Conservation (phyloP, 2,113 vertebrate genomes). For the Fulmarus glacialis region DNA sequence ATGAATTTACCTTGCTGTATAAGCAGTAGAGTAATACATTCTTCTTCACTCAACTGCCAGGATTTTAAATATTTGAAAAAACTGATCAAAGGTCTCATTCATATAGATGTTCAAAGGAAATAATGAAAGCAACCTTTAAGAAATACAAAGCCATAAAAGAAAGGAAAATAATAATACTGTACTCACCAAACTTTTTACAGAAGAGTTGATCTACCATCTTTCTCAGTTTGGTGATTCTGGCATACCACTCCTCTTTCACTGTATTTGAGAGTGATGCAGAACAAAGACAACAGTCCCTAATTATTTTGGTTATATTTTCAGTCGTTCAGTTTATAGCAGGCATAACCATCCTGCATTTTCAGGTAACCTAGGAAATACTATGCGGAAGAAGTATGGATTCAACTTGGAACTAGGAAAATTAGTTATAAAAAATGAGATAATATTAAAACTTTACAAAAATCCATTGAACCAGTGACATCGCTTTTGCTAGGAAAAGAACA, state of each 20-base stretch:
- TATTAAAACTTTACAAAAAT: background rate
- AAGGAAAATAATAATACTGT: background rate
- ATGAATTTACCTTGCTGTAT: background rate
- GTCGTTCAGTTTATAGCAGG: background rate
- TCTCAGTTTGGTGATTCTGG: slow-evolving; percentile 75
- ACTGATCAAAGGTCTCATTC: background rate
- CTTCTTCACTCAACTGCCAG: background rate
- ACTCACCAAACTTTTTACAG: slow-evolving; percentile 81
- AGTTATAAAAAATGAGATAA: background rate
- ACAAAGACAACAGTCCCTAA: background rate
- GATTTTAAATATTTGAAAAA: background rate
- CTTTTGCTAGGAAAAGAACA: background rate
- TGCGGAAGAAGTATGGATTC: background rate
- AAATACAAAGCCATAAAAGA: background rate
- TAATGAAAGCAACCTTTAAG: background rate
- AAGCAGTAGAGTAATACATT: background rate
- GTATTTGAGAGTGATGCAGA: background rate
- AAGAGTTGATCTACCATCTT: slow-evolving; percentile 81
- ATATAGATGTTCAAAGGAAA: fast-evolving
- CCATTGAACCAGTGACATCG: background rate
- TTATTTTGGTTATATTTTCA: background rate
- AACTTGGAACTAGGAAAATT: background rate
- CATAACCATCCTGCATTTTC: background rate
- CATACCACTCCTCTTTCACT: slow-evolving; percentile 79
- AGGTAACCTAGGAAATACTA: background rate